phyloP scores from a whole-genome alignment of 2,888 invertebrate genomes.

The Pseudococcus jackbeardsleyi region DNA sequence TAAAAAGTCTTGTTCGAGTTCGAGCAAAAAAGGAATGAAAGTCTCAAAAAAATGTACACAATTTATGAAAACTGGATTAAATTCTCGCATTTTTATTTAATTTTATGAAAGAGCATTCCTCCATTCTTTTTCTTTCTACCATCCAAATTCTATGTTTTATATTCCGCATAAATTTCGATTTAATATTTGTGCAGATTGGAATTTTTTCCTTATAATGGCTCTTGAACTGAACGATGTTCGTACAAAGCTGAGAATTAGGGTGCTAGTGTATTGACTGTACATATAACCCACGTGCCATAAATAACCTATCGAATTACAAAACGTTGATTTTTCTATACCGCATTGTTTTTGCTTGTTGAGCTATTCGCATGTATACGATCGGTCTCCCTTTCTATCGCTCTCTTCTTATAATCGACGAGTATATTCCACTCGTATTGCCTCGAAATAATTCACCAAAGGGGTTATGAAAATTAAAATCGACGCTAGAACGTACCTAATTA shows the following conservation, averaged over 20 bases:
- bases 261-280: not conserved
- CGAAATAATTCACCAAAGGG: not conserved
- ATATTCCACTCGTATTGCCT: not conserved
- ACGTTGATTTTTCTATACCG: conserved; percentile 8
- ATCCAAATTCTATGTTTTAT: not conserved
- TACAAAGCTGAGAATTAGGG: conserved; percentile 4
- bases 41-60: no score
- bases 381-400: not conserved
- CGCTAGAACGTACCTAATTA: not conserved
- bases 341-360: conserved; percentile 28
- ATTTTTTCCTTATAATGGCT: not conserved
- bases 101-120: no score
- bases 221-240: conserved; percentile 19
- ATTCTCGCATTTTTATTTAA: no score
- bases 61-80: no score
- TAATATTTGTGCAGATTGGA: not conserved
- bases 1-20: no score
- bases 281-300: not conserved
- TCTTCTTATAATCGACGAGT: conserved; percentile 2
- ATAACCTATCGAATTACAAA: conserved; percentile 1
- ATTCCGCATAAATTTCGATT: not conserved
- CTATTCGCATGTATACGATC: not conserved
- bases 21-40: no score
- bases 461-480: not conserved
- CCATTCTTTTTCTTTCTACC: no score